These are phyloP conservation scores for Sander vitreus DNA, from an alignment of 2,113 vertebrate genomes.

Conservation along the genomic window DNA sequence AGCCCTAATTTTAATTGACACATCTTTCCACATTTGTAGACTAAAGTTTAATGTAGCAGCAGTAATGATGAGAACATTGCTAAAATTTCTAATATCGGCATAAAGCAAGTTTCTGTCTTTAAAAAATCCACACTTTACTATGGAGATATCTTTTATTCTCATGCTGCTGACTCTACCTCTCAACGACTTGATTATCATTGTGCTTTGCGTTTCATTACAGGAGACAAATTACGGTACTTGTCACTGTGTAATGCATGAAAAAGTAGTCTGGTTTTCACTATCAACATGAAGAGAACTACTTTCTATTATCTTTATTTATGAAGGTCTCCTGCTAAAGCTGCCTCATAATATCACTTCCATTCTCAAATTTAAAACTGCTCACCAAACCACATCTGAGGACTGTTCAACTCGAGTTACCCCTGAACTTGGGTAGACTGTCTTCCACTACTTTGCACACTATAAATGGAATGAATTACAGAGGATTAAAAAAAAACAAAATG, in stretches of 20 bases:
- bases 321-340: constrained; percentile 7
- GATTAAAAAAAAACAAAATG: not conserved
- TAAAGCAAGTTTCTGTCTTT: not conserved
- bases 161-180: not conserved
- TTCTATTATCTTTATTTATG: not conserved
- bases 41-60: not conserved
- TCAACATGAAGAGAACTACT: not conserved
- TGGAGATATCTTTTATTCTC: not conserved
- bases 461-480: not conserved
- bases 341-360: not conserved
- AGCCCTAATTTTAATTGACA: not conserved
- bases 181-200: not conserved
- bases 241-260: not conserved
- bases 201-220: not conserved
- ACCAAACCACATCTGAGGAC: not conserved
- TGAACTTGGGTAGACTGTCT: not conserved
- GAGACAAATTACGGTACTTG: not conserved
- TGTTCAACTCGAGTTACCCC: not conserved
- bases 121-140: not conserved
- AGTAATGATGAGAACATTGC: not conserved
- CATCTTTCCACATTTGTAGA: not conserved
- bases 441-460: not conserved
- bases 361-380: not conserved
- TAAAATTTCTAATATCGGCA: not conserved
- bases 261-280: not conserved